Base-by-base conservation (phyloP, 1,140 invertebrate genomes). In the Drosophila cardini region DNA sequence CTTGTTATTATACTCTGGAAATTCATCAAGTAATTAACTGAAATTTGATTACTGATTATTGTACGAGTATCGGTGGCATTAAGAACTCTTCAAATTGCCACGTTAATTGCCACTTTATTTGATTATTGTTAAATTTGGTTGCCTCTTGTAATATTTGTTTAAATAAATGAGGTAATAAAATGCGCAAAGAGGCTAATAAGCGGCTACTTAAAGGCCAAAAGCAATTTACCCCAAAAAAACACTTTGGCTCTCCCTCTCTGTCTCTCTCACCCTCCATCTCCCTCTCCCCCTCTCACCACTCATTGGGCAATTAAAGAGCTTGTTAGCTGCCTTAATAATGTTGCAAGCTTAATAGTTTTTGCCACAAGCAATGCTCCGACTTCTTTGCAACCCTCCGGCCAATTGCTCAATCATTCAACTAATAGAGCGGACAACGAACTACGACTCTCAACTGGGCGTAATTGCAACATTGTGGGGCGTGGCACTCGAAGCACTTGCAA, bases 401-500 rank as follows among this genome's bases (percentile, higher is more conserved):
- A 83, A 78, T 83, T 79, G 80, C 63, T 76, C 76, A 83, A 83
- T 79, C 80, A 83, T 79, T 76, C 67, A 64, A 21, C 76, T 84
- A 83, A 84, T 76, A 62, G 50, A 63, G 36, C 26, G 38, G 58
- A 50, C 80, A 69, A 83, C 72, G 75, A 40, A 36, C 50, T 63
- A 34, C 34, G 18, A 62, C 42, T 64, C 69, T 64, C 46, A 45
- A 18, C 38, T 26, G 63, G 46, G 62, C 46, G 73, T 81, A 81
- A 83, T 82, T 82, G 80, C 67, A 62, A 18, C 58, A 46, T 45
- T 8, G 11, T 21, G 45, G 65, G 80, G 80, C 71, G 77, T 80
- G 70, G 64, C 55, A 32, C 50, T 43, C 15, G 55, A 52, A 52
- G 40, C 15, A 48, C 32, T 55, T 57, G 38, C 38, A 63, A 38